phyloP scores from a whole-genome alignment of 2,888 invertebrate genomes.

The Anthophora plumipes region DNA sequence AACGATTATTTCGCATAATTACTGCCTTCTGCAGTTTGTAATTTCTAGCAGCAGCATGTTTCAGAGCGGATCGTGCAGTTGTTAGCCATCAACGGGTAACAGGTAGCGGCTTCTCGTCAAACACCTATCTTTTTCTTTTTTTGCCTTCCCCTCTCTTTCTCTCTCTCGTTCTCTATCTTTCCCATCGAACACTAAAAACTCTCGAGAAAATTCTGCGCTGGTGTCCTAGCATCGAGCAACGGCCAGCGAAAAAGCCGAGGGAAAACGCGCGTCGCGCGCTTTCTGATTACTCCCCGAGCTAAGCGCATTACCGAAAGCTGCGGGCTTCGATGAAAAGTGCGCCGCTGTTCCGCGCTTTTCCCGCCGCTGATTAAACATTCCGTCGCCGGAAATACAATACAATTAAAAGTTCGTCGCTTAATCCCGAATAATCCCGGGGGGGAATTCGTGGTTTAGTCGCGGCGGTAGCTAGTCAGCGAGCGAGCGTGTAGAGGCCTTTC shows the following conservation, averaged over 20 bases:
- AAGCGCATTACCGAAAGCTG: constrained; percentile 67
- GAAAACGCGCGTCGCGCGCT: constrained; percentile 38
- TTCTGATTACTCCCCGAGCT: constrained; percentile 63
- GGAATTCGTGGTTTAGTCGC: constrained; percentile 25
- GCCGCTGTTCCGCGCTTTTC: constrained; percentile 45
- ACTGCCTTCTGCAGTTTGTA: background rate
- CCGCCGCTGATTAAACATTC: constrained; percentile 67
- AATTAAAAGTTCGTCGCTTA: constrained; percentile 70
- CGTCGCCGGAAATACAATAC: constrained; percentile 51
- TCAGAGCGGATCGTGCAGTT: background rate
- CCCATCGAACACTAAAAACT: background rate
- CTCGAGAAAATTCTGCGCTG: background rate
- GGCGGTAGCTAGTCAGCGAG: too few species aligned
- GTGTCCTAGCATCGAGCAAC: constrained; percentile 12
- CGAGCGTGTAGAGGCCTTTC: too few species aligned
- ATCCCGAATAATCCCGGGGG: constrained; percentile 59
- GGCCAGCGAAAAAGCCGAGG: constrained; percentile 13
- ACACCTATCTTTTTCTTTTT: background rate
- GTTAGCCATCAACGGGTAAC: background rate
- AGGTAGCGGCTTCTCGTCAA: constrained; percentile 6
- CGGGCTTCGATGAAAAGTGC: constrained; percentile 64
- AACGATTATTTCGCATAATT: background rate
- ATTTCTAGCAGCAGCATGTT: background rate
- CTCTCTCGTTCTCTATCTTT: too few species aligned
- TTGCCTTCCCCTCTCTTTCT: too few species aligned